These are phyloP conservation scores for Anaspis maculata DNA, from an alignment of 2,888 invertebrate genomes.

Conservation along the genomic window DNA sequence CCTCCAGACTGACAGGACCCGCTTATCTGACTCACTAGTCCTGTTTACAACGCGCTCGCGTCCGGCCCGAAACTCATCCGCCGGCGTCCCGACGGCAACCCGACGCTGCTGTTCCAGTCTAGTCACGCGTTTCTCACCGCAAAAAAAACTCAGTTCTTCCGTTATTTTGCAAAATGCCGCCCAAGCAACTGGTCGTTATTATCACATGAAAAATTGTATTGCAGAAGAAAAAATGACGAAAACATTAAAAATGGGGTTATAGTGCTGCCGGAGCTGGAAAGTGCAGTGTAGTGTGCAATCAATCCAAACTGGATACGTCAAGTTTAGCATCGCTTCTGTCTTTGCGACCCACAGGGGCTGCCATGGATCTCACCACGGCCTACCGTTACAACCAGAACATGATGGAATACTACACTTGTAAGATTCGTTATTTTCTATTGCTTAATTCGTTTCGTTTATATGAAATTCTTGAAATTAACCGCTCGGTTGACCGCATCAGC, in stretches of 20 bases:
- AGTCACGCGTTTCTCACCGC: no score
- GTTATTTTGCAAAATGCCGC: no score
- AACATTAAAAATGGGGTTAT: no score
- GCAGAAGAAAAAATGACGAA: no score
- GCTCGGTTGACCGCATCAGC: slow-evolving; percentile 10
- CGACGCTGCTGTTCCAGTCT: slow-evolving; percentile 30
- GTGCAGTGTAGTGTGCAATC: neutral
- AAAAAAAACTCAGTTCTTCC: no score
- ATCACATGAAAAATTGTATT: no score
- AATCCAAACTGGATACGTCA: slow-evolving; percentile 55
- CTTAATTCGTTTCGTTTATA: slow-evolving; percentile 3
- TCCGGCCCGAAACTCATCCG: slow-evolving; percentile 26
- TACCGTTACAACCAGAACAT: slow-evolving; percentile 95
- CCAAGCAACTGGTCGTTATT: no score
- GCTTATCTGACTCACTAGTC: slow-evolving; percentile 40
- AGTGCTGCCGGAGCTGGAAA: neutral
- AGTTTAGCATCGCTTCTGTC: slow-evolving; percentile 60
- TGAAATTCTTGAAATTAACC: slow-evolving; percentile 9
- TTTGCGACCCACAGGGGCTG: slow-evolving; percentile 56
- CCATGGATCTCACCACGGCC: slow-evolving; percentile 88
- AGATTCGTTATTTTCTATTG: slow-evolving; percentile 47
- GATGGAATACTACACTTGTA: slow-evolving; percentile 99
- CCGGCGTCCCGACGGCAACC: slow-evolving; percentile 33
- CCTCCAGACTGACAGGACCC: slow-evolving; percentile 35
- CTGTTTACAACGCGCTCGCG: slow-evolving; percentile 36